phyloP scores from a whole-genome alignment of 2,888 invertebrate species.

The Cheilosia grossa region DNA sequence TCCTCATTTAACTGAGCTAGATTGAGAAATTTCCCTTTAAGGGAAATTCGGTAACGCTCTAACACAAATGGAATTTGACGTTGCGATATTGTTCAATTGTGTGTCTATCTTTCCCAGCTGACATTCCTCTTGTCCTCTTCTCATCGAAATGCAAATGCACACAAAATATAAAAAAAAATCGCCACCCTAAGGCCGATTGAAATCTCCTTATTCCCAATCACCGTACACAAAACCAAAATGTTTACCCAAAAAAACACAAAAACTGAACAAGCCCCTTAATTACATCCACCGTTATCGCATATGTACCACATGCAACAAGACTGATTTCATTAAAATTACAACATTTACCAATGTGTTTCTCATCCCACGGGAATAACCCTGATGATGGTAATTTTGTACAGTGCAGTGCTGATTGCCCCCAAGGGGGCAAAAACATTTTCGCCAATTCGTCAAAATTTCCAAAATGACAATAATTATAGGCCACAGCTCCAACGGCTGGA shows the following conservation, averaged over 20 bases:
- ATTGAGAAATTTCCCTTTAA: too few species aligned
- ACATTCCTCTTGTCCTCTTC: not conserved
- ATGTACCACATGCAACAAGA: conserved; percentile 12
- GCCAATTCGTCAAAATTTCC: conserved; percentile 67
- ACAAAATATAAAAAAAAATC: not conserved
- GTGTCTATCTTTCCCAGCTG: not conserved
- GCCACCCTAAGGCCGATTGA: conserved; percentile 1
- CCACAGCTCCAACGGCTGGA: not conserved
- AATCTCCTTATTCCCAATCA: conserved; percentile 7
- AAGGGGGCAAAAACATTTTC: conserved; percentile 40
- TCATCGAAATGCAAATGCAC: not conserved
- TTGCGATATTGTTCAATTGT: too few species aligned
- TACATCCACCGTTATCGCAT: conserved; percentile 37
- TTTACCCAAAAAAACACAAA: not conserved
- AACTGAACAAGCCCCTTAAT: conserved; percentile 8
- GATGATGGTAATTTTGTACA: conserved; percentile 27
- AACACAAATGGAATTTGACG: too few species aligned
- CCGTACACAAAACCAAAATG: not conserved
- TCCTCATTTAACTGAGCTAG: too few species aligned
- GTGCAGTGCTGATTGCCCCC: conserved; percentile 27
- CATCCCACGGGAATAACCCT: conserved; percentile 25
- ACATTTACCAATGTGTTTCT: conserved; percentile 8
- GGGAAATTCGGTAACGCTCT: too few species aligned
- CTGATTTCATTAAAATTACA: conserved; percentile 30
- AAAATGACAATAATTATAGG: conserved; percentile 71